Percentiles rank a stretch among this genome's conserved stretches.
Conservation (phyloP, 1,140 invertebrate species). For the Heliconius hewitsoni region DNA sequence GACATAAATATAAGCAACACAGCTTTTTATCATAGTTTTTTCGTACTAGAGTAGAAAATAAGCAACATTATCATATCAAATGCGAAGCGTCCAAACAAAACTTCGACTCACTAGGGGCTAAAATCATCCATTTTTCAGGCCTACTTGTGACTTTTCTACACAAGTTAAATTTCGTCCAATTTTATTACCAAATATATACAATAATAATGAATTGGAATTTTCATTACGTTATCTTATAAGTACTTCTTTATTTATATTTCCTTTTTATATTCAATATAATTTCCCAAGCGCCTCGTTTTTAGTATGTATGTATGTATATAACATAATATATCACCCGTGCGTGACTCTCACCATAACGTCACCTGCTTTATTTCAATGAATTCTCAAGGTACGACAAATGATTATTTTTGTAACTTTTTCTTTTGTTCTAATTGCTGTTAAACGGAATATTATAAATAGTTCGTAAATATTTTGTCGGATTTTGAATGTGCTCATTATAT, state of each 20-base stretch:
- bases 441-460: neutral
- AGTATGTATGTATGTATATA: neutral
- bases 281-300: neutral
- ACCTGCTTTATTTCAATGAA: constrained; percentile 62
- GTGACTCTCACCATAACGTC: constrained; percentile 51
- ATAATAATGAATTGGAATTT: neutral
- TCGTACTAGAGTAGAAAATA: neutral
- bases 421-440: constrained; percentile 33
- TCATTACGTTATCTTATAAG: neutral
- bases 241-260: neutral
- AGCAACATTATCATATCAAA: neutral
- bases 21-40: neutral
- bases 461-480: neutral
- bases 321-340: constrained; percentile 37
- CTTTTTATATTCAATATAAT: neutral
- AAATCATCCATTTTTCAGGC: too few species aligned
- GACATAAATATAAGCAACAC: too few species aligned
- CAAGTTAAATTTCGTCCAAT: too few species aligned
- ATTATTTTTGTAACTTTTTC: constrained; percentile 14
- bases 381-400: constrained; percentile 38
- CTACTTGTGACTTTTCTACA: too few species aligned
- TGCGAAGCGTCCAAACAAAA: neutral
- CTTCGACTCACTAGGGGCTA: too few species aligned
- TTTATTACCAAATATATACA: too few species aligned
- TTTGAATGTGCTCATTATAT: neutral